Percentiles rank a stretch among this genome's conserved stretches.
These are phyloP conservation scores for Aphelinus atriplicis DNA, from an alignment of 1,140 invertebrate genomes.

Conservation along the genomic window DNA sequence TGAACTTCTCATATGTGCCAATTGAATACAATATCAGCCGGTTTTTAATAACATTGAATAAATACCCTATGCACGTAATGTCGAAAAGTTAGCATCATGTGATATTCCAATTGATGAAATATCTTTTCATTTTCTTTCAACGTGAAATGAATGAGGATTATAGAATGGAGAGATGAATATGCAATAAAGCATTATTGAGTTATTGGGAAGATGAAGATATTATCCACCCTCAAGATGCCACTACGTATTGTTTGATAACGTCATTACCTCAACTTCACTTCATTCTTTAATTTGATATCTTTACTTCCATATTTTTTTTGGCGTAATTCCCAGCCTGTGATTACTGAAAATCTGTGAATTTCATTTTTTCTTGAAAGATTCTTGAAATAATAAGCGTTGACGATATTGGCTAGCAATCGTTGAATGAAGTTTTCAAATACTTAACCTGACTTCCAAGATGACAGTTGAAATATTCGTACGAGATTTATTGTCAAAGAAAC, in stretches of 20 bases:
- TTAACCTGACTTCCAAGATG: no score
- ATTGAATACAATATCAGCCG: constrained; percentile 33
- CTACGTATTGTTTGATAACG: constrained; percentile 9
- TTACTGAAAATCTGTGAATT: constrained; percentile 3
- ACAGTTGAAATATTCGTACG: background rate
- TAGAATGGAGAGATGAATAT: no score
- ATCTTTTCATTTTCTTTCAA: background rate
- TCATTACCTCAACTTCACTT: constrained; percentile 29
- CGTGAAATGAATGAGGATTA: no score
- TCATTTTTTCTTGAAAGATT: constrained; percentile 8
- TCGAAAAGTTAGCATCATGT: constrained; percentile 33
- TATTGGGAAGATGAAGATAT: constrained; percentile 22
- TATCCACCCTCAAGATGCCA: constrained; percentile 7
- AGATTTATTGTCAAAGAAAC: constrained; percentile 11
- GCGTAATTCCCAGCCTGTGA: constrained; percentile 21
- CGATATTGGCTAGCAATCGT: no score
- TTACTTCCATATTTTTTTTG: constrained; percentile 6
- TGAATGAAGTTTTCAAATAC: no score
- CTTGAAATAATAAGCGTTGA: constrained; percentile 8
- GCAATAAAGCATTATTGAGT: background rate
- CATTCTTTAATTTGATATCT: constrained; percentile 13
- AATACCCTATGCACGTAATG: constrained; percentile 32
- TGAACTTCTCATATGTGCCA: constrained; percentile 36
- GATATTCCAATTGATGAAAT: constrained; percentile 33
- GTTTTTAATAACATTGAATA: constrained; percentile 33